phyloP scores from a whole-genome alignment of 2,797 vertebrate genomes.

The Myoxocephalus aenaeus region DNA sequence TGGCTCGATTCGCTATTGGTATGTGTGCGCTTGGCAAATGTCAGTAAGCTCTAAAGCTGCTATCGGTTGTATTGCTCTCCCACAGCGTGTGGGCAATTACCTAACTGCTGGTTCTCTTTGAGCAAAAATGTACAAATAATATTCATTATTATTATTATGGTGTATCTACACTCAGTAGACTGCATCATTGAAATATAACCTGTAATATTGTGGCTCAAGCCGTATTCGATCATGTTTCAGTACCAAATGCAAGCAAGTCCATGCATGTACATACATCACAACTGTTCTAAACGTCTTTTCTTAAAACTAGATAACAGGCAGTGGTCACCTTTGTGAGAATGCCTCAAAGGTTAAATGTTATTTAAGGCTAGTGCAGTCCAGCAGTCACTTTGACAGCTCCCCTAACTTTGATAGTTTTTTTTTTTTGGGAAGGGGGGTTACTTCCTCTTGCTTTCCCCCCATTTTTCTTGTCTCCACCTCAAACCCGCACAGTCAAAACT shows the following conservation, averaged over 20 bases:
- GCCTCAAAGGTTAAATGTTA: not conserved
- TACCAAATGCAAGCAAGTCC: not conserved
- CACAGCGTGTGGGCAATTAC: conserved; percentile 21
- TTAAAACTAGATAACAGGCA: not conserved
- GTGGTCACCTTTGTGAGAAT: not conserved
- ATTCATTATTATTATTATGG: not conserved
- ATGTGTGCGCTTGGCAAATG: conserved; percentile 35
- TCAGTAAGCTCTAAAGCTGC: conserved; percentile 6
- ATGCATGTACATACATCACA: not conserved
- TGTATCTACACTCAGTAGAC: not conserved
- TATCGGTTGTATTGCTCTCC: conserved; percentile 19
- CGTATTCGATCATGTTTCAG: not conserved
- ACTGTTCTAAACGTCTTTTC: conserved; percentile 1
- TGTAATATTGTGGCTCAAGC: no score
- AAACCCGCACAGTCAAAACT: not conserved
- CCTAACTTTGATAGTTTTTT: not conserved
- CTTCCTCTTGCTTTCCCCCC: not conserved
- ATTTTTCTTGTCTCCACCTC: not conserved
- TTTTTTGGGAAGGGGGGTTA: not conserved
- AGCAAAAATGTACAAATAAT: not conserved
- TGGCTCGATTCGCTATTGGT: conserved; percentile 1
- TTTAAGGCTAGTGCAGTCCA: not conserved
- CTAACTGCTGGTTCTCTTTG: not conserved
- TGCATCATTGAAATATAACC: no score
- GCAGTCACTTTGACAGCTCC: not conserved